These are phyloP conservation scores for Rutpela maculata DNA, from an alignment of 2,888 invertebrate species.

Conservation along the genomic window DNA sequence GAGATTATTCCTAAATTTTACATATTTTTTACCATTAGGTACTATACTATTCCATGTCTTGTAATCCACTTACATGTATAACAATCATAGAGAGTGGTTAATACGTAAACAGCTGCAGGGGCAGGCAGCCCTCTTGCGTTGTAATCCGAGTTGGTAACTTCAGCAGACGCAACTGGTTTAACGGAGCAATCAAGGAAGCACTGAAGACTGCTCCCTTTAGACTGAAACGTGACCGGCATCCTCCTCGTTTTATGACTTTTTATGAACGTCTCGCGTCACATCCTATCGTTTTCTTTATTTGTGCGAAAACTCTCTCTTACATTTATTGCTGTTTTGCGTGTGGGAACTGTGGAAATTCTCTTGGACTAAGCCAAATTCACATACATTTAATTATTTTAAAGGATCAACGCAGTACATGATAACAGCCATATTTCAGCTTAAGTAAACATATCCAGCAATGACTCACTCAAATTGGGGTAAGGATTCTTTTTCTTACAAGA, in stretches of 20 bases:
- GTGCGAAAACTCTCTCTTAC: background rate
- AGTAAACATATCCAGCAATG: background rate
- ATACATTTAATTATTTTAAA: background rate
- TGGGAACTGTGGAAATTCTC: background rate
- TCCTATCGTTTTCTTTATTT: constrained; percentile 17
- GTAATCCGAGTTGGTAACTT: constrained; percentile 27
- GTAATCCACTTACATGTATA: constrained; percentile 23
- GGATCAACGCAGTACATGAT: background rate
- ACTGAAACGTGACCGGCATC: constrained; percentile 25
- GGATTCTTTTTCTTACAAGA: too few relatives aligned
- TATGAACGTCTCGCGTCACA: background rate
- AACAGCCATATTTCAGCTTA: background rate
- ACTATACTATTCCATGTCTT: constrained; percentile 30
- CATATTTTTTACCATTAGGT: too few relatives aligned
- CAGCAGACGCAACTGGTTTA: constrained; percentile 32
- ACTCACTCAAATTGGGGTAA: too few relatives aligned
- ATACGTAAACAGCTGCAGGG: constrained; percentile 32
- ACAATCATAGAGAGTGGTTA: constrained; percentile 18
- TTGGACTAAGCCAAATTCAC: background rate
- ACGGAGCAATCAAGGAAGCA: constrained; percentile 31
- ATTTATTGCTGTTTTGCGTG: background rate
- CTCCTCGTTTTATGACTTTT: constrained; percentile 9
- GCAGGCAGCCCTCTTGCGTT: constrained; percentile 5
- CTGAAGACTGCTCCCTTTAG: constrained; percentile 28
- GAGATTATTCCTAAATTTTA: too few relatives aligned